phyloP scores from a whole-genome alignment of 2,113 vertebrate genomes.

The Ictalurus punctatus region DNA sequence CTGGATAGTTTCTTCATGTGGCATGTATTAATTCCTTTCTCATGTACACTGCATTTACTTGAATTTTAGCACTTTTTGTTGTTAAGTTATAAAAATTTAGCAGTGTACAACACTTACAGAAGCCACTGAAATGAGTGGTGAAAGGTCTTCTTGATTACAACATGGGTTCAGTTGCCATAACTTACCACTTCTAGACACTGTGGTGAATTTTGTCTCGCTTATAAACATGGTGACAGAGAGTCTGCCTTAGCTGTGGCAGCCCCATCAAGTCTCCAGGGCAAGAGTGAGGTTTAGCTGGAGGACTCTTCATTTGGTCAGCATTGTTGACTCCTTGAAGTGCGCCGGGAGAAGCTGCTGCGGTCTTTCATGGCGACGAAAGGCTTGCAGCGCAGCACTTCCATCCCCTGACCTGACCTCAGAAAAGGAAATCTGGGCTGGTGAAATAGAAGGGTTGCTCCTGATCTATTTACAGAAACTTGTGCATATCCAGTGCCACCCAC shows the following conservation, averaged over 20 bases:
- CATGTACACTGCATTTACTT: not conserved
- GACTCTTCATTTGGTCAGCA: constrained; percentile 71
- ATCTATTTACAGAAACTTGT: constrained; percentile 76
- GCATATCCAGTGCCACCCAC: constrained; percentile 78
- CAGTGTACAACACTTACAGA: not conserved
- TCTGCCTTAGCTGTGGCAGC: constrained; percentile 11
- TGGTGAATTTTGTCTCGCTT: constrained; percentile 1
- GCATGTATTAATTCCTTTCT: not conserved
- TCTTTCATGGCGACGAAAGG: constrained; percentile 77
- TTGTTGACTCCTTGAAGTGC: constrained; percentile 75
- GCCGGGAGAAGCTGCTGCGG: constrained; percentile 73
- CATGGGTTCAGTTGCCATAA: not conserved
- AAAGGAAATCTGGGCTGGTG: constrained; percentile 80
- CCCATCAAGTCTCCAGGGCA: constrained; percentile 12
- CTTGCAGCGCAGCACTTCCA: constrained; percentile 77
- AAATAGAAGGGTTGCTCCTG: constrained; percentile 79
- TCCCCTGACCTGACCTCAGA: constrained; percentile 74
- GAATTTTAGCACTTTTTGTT: not conserved
- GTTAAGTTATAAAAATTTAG: not conserved
- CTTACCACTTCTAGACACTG: not conserved
- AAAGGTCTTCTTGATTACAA: not conserved
- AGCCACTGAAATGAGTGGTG: not conserved
- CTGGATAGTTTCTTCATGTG: not conserved
- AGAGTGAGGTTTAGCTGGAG: constrained; percentile 32
- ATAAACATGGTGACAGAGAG: constrained; percentile 22